Evolutionary conservation across 2,888 invertebrate genomes (phyloP), one percentile per base, ranked within the genome.

Genomic region (Coenonympha glycerion): DNA sequence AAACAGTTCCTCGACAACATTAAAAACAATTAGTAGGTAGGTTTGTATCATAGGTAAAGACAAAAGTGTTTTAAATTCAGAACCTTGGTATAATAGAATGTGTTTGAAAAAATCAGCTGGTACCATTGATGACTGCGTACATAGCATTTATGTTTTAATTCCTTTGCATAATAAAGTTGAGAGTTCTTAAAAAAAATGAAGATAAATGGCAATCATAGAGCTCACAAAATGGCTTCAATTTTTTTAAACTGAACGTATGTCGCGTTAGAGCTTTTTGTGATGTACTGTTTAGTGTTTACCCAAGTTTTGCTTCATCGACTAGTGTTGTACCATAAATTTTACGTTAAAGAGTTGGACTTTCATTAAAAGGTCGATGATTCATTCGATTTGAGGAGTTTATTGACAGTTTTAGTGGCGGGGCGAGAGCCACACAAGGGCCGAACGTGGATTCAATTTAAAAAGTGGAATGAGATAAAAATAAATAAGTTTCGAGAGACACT

Each of bases 401-500:
- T 82, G 85, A 83, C 83, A 83, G 82, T 74, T 84, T 83, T 79
- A 84, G 77, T 76, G 72, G 70, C 69, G 70, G 58, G 68, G 68
- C 68, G 66, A 73, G 76, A 73, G 73, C 85, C 84, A 84, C 85
- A 84, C 85, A 83, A 85, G 77, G 73, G 79, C 83, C 84, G 79
- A 75, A 68, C 73, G 66, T 69, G 79, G 77, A 81, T 83, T 85
- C 85, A 86, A 85, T 86, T 87, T 85, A 84, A 87, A 85, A 84
- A 81, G 76, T 77, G 77, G 78, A 85, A 85, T 84, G 84, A 83
- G 83, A 85, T 82, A 83, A 86, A 83, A 84, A 87, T 85, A 87
- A 86, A 86, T 85, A 86, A 85, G 82, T 79, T 79, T 69, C 70
- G 76, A 78, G 75, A 84, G 85, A 87, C 87, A 84, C 86, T 85